Percentiles rank a stretch among this genome's conserved stretches.
These are phyloP conservation scores for Polyergus mexicanus DNA, from an alignment of 1,140 invertebrate species.

Conservation along the genomic window DNA sequence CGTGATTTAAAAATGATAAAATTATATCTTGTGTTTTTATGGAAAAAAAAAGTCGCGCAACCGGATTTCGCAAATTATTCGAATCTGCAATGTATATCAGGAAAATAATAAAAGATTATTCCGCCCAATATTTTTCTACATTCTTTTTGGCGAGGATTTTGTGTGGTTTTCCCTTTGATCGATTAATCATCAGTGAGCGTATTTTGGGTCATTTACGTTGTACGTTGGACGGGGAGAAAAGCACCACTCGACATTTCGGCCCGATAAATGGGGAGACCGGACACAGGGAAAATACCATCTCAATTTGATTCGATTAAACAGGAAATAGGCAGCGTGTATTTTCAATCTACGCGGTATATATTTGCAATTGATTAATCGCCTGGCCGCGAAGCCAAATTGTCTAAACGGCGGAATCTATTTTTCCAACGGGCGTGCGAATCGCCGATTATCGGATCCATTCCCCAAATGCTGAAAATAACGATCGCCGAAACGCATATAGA, in stretches of 20 bases:
- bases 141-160: neutral
- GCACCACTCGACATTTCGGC: slow-evolving; percentile 58
- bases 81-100: neutral
- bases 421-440: slow-evolving; percentile 52
- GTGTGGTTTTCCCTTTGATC: slow-evolving; percentile 50
- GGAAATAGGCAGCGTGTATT: slow-evolving; percentile 62
- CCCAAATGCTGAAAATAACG: slow-evolving; percentile 33
- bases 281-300: slow-evolving; percentile 62
- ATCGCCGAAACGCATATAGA: slow-evolving; percentile 21
- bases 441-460: slow-evolving; percentile 24
- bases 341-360: slow-evolving; percentile 58
- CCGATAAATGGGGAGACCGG: slow-evolving; percentile 56
- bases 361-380: slow-evolving; percentile 61
- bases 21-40: neutral
- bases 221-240: slow-evolving; percentile 34
- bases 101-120: slow-evolving; percentile 6
- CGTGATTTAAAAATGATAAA: neutral
- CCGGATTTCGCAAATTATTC: slow-evolving; percentile 20
- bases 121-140: neutral
- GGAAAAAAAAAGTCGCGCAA: neutral
- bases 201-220: slow-evolving; percentile 56
- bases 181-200: slow-evolving; percentile 52
- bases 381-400: slow-evolving; percentile 49
- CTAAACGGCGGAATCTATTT: slow-evolving; percentile 64
- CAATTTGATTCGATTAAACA: slow-evolving; percentile 65